Evolutionary conservation across 2,888 invertebrate species (phyloP).

Genomic region (Scotopteryx bipunctaria): DNA sequence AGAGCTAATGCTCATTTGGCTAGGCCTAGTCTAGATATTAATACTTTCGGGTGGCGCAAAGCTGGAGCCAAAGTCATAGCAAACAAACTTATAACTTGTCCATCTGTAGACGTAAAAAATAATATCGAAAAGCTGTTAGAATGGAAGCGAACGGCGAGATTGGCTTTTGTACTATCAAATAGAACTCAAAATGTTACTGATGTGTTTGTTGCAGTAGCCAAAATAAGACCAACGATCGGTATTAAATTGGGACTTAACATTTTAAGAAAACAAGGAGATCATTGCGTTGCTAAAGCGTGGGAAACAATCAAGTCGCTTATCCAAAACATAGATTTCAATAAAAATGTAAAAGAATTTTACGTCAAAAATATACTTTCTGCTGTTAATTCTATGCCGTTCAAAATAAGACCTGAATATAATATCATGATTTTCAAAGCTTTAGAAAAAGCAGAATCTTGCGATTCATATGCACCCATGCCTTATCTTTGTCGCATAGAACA

Average conservation of each 20-base stretch:
- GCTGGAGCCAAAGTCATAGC: constrained; percentile 57
- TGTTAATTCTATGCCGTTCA: constrained; percentile 40
- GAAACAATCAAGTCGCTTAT: constrained; percentile 48
- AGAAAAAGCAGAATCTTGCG: constrained; percentile 21
- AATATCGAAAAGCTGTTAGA: constrained; percentile 42
- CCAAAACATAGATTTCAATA: constrained; percentile 34
- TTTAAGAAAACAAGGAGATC: constrained; percentile 34
- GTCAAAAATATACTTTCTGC: constrained; percentile 20
- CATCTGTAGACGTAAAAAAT: constrained; percentile 36
- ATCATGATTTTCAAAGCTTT: constrained; percentile 41
- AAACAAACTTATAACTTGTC: constrained; percentile 48
- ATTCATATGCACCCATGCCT: constrained; percentile 16
- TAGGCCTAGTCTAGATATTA: constrained; percentile 47
- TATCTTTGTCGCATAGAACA: constrained; percentile 43
- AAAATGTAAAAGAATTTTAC: constrained; percentile 17
- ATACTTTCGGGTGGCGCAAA: constrained; percentile 45
- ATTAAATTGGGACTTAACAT: constrained; percentile 48
- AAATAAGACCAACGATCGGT: constrained; percentile 45
- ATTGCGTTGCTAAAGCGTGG: constrained; percentile 50
- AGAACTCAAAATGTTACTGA: constrained; percentile 40
- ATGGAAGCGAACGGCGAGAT: constrained; percentile 47
- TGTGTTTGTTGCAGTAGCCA: constrained; percentile 40
- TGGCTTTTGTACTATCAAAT: constrained; percentile 49
- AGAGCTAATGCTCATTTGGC: constrained; percentile 52
- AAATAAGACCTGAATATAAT: constrained; percentile 52